Percentiles rank a stretch among this genome's conserved stretches.
Evolutionary conservation across 2,113 vertebrate species (phyloP).

Genomic region (Neoarius graeffei): DNA sequence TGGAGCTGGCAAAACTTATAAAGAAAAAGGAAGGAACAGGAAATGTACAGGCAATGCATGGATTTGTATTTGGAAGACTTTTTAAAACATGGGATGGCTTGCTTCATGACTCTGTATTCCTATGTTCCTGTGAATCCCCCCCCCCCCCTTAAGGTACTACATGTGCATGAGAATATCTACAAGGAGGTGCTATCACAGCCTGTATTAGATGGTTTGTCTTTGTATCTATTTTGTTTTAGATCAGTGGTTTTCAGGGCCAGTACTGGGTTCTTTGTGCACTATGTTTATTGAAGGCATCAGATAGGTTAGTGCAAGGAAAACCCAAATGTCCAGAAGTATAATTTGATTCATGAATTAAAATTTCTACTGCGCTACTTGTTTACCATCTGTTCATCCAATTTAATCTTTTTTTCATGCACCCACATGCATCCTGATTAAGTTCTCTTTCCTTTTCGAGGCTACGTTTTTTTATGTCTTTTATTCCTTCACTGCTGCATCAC

Average conservation of each 20-base stretch:
- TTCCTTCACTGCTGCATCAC: not conserved
- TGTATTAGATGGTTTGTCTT: not conserved
- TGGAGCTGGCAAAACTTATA: not conserved
- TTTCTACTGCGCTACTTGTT: not conserved
- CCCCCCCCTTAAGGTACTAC: not conserved
- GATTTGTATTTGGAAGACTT: not conserved
- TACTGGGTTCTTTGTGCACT: not conserved
- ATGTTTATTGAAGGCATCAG: not conserved
- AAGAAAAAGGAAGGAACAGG: not conserved
- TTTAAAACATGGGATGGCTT: not conserved
- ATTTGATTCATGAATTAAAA: not conserved
- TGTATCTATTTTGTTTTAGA: not conserved
- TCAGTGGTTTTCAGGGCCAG: not conserved
- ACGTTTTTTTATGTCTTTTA: not conserved
- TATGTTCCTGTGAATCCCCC: not conserved
- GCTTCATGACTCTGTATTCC: not conserved
- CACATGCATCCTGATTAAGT: not conserved
- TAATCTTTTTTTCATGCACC: not conserved
- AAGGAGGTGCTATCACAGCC: not conserved
- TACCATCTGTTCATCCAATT: not conserved
- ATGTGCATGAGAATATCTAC: conserved; percentile 6
- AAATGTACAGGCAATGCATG: not conserved
- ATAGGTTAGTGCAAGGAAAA: not conserved
- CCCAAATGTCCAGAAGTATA: not conserved
- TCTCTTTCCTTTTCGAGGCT: not conserved